Evolutionary conservation across 2,113 vertebrate genomes (phyloP), one percentile per base, ranked within the genome.

Genomic region (Heptranchias perlo): DNA sequence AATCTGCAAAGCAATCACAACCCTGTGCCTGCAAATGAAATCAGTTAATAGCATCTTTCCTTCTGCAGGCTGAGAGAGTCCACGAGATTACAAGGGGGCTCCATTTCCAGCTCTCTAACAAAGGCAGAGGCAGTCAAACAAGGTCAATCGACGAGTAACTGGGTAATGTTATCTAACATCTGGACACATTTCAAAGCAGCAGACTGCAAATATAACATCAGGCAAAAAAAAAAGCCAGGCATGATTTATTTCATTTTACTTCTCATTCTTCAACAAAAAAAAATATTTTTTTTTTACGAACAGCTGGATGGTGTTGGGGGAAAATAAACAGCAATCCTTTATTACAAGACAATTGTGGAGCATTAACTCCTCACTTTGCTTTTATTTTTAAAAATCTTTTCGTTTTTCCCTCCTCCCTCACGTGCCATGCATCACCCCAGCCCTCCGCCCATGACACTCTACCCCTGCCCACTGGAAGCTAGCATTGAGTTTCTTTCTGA

Each of bases 1-100:
- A 89, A 54, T 89, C 86, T 89, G 49, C 86, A 89, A 89, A 89
- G 49, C 86, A 89, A 54, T 52, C 49, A 54, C 49, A 89, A 89
- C 49, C 54, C 13, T 31, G 49, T 54, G 86, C 47, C 28, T 89
- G 86, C 86, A 89, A 52, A 52, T 54, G 86, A 28, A 89, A 54
- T 89, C 78, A 82, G 28, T 52, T 82, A 82, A 54, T 52, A 89
- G 23, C 86, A 89, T 54, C 28, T 89, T 84, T 89, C 28, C 49
- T 89, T 31, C 84, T 89, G 86, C 49, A 31, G 28, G 49, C 86
- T 89, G 49, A 54, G 44, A 87, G 47, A 49, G 78, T 82, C 39
- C 39, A 44, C 18, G 78, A 47, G 78, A 82, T 82, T 82, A 28
- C 86, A 54, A 13, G 47, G 47, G 3, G 49, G 49, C 86, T 89